Evolutionary conservation across 2,888 invertebrate genomes (phyloP).

Genomic region (Tribolium freemani): DNA sequence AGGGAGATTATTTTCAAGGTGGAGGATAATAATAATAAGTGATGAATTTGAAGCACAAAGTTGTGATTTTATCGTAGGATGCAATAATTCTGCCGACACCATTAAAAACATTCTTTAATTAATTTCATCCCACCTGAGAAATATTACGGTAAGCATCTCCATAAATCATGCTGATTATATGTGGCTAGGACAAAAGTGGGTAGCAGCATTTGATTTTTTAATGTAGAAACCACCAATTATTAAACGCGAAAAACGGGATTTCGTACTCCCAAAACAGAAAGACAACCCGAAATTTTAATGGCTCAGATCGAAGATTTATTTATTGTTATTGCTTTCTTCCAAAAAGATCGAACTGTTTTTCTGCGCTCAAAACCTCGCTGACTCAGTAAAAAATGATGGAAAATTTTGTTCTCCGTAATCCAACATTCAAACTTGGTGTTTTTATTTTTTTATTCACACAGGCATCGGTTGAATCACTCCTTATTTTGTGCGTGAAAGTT

Average conservation of each 20-base stretch:
- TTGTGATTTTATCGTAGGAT: conserved; percentile 13
- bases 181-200: conserved; percentile 17
- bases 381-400: too few relatives aligned
- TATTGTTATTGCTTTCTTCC: neutral
- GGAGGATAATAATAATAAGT: neutral
- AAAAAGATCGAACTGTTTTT: neutral
- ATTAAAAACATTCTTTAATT: conserved; percentile 30
- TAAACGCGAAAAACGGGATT: conserved; percentile 3
- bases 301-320: too few relatives aligned
- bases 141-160: conserved; percentile 22
- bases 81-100: conserved; percentile 23
- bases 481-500: conserved; percentile 28
- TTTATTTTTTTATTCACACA: too few relatives aligned
- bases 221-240: conserved; percentile 3
- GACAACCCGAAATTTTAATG: too few relatives aligned
- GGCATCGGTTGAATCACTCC: conserved; percentile 15
- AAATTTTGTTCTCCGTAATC: too few relatives aligned
- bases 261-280: neutral
- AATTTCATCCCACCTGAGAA: conserved; percentile 25
- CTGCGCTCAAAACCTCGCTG: too few relatives aligned
- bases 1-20: too few relatives aligned
- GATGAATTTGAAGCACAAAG: neutral
- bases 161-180: conserved; percentile 21
- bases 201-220: conserved; percentile 18
- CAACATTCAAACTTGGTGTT: too few relatives aligned